Conservation (phyloP, 2,888 invertebrate genomes). For the Pilophorus perplexus region DNA sequence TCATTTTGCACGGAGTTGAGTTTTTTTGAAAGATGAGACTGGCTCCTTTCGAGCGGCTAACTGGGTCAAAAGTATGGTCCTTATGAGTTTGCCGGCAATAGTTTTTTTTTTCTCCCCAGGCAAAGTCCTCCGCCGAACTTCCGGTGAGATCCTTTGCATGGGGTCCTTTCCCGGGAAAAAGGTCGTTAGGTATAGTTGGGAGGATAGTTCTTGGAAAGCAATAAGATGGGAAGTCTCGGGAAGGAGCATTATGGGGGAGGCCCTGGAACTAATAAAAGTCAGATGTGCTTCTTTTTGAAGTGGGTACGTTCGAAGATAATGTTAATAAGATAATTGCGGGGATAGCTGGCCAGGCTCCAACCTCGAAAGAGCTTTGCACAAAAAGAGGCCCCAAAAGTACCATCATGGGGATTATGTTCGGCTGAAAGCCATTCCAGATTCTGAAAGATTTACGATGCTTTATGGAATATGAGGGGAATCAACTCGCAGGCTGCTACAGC, state of each 20-base stretch:
- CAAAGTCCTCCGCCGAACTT: slow-evolving; percentile 1
- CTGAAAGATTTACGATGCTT: too few species aligned
- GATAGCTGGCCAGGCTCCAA: too few species aligned
- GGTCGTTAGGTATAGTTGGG: not conserved
- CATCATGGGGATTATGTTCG: not conserved
- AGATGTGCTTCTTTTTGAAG: not conserved
- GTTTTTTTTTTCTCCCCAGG: not conserved
- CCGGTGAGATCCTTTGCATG: slow-evolving; percentile 7
- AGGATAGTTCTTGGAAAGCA: slow-evolving; percentile 3
- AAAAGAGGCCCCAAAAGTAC: too few species aligned
- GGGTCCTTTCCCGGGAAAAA: not conserved
- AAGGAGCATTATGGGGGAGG: slow-evolving; percentile 6
- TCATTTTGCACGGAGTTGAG: not conserved
- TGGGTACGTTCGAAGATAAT: not conserved
- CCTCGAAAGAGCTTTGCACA: too few species aligned
- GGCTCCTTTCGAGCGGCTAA: too few species aligned
- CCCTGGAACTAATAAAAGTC: slow-evolving; percentile 14
- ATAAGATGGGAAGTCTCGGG: not conserved
- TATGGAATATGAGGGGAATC: too few species aligned
- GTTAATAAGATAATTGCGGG: too few species aligned
- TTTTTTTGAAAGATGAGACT: too few species aligned
- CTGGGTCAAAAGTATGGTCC: too few species aligned
- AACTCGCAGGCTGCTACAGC: too few species aligned
- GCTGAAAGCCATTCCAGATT: too few species aligned
- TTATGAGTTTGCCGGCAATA: slow-evolving; percentile 10